These are phyloP conservation scores for Tonatia bakeri DNA, from an alignment of 2,113 vertebrate genomes.

Conservation along the genomic window DNA sequence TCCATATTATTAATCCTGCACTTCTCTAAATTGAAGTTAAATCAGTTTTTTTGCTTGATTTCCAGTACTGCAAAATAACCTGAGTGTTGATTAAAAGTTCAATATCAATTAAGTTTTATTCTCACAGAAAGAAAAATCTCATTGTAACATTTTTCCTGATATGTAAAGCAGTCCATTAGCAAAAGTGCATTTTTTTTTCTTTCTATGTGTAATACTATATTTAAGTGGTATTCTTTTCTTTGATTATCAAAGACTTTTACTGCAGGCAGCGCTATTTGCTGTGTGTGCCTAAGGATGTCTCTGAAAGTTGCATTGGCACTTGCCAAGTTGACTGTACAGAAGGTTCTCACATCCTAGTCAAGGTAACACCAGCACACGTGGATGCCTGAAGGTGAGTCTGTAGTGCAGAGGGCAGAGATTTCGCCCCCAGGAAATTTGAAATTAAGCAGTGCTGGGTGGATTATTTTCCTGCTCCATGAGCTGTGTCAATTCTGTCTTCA, in stretches of 20 bases:
- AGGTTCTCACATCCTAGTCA: background rate
- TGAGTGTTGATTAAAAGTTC: constrained; percentile 54
- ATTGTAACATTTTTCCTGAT: constrained; percentile 15
- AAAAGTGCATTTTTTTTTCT: constrained; percentile 22
- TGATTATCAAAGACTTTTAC: constrained; percentile 49
- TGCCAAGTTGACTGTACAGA: background rate
- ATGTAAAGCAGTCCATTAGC: constrained; percentile 22
- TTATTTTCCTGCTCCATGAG: constrained; percentile 40
- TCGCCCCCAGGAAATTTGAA: constrained; percentile 31
- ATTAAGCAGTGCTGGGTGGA: constrained; percentile 27
- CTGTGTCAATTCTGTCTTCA: constrained; percentile 58
- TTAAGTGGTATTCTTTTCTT: constrained; percentile 54
- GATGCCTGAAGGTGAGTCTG: background rate
- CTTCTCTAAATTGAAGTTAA: constrained; percentile 70
- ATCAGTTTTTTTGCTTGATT: constrained; percentile 62
- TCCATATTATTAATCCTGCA: constrained; percentile 64
- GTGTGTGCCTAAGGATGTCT: constrained; percentile 56
- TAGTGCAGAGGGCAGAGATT: background rate
- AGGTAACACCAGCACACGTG: background rate
- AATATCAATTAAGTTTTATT: constrained; percentile 65
- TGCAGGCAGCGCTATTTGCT: constrained; percentile 62
- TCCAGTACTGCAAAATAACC: constrained; percentile 54
- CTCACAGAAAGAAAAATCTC: constrained; percentile 65
- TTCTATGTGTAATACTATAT: constrained; percentile 48
- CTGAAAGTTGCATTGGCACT: constrained; percentile 25